These are phyloP conservation scores for Toxonevra muliebris DNA, from an alignment of 2,888 invertebrate species.

Conservation along the genomic window DNA sequence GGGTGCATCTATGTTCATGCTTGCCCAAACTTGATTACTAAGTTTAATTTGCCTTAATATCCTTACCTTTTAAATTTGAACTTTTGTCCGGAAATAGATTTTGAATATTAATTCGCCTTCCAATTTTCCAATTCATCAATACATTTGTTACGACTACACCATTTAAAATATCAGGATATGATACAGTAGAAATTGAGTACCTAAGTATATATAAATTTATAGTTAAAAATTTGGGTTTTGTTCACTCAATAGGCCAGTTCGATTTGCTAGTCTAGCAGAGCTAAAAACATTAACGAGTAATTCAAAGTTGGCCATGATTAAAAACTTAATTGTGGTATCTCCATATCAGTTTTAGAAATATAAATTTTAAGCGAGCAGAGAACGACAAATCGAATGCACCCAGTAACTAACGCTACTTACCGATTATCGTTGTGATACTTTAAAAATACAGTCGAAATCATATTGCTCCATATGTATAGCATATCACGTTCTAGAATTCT, in stretches of 20 bases:
- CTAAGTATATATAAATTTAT: slow-evolving; percentile 63
- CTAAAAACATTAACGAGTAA: too few species aligned
- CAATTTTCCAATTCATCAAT: slow-evolving; percentile 75
- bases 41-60: too few species aligned
- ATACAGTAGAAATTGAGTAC: slow-evolving; percentile 78
- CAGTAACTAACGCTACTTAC: slow-evolving; percentile 29
- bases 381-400: not conserved
- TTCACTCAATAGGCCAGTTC: not conserved
- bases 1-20: too few species aligned
- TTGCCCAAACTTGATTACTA: too few species aligned
- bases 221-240: not conserved
- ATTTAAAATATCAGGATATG: slow-evolving; percentile 74
- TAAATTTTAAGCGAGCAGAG: not conserved
- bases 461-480: slow-evolving; percentile 79
- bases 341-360: too few species aligned
- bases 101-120: slow-evolving; percentile 65
- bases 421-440: slow-evolving; percentile 56
- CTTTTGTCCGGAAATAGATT: slow-evolving; percentile 62
- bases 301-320: too few species aligned
- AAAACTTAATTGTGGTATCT: too few species aligned
- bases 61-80: slow-evolving; percentile 54
- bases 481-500: slow-evolving; percentile 73
- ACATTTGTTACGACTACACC: slow-evolving; percentile 69
- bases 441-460: slow-evolving; percentile 79
- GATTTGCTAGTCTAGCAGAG: not conserved